Evolutionary conservation across 1,140 invertebrate species (phyloP), one percentile per base, ranked within the genome.

Genomic region (Bombus confusus): DNA sequence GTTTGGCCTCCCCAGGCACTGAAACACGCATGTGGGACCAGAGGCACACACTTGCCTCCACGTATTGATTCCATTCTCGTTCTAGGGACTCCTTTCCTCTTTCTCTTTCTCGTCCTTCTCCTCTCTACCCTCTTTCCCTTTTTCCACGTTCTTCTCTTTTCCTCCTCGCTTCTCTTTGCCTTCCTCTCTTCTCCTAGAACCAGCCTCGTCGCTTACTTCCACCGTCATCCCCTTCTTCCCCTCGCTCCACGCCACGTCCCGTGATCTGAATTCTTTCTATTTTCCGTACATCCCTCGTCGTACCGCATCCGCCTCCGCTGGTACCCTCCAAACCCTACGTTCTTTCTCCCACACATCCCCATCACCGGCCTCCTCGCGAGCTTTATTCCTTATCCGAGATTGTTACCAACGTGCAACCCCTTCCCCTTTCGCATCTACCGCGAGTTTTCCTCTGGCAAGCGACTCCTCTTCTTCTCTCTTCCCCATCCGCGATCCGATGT

Each of bases 211-310:
- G 78, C 88, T 89, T 90, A 87, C 91, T 82, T 80, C 84, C 73
- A 87, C 34, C 62, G 25, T 1, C 79, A 71, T n/a, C 41, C 22
- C 62, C 25, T 43, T 22, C 10, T 13, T 5, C 37, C 34, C 31
- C 62, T n/a, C 84, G 34, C 47, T 66, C 75, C 73, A 62, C 86
- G 37, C 71, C 86, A 82, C 87, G 86, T 93, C 90, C 87, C 92
- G 92, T 94, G 92, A 93, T 94, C 93, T 93, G 93, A 93, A 94
- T 94, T 94, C 89, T 90, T 92, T 91, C 92, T 92, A 93, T 93
- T 94, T 91, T 92, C 90, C 88, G 89, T 91, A 91, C 91, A 90
- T 89, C 85, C 88, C 88, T 71, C 88, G 87, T 75, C 90, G 86
- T 86, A 88, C 87, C 86, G 80, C 85, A 83, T 87, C 79, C 88